Conservation (phyloP, 2,113 vertebrate species). For the Equus quagga region DNA sequence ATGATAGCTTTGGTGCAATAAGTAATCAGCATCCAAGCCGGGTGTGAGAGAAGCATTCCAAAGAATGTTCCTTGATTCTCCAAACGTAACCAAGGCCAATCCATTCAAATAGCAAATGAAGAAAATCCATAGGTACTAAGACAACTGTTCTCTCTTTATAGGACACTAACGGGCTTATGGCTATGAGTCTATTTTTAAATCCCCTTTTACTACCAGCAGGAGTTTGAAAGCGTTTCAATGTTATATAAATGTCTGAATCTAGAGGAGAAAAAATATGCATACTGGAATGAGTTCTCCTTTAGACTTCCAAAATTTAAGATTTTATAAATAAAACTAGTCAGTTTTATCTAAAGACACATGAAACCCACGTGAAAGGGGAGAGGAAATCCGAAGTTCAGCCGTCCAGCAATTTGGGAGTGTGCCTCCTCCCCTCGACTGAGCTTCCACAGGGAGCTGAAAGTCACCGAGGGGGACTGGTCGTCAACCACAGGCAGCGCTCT, state of each 20-base stretch:
- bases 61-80: slow-evolving; percentile 66
- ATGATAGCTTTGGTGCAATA: slow-evolving; percentile 59
- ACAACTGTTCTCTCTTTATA: slow-evolving; percentile 46
- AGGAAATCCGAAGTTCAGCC: slow-evolving; percentile 77
- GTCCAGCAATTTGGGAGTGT: slow-evolving; percentile 73
- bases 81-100: slow-evolving; percentile 62
- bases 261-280: slow-evolving; percentile 72
- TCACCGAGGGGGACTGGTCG: slow-evolving; percentile 78
- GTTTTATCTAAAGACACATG: slow-evolving; percentile 76
- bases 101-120: slow-evolving; percentile 51
- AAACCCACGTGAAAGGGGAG: slow-evolving; percentile 62
- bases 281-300: slow-evolving; percentile 78
- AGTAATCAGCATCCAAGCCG: slow-evolving; percentile 20
- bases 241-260: slow-evolving; percentile 71
- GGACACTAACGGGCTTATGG: slow-evolving; percentile 76
- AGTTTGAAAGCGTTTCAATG: slow-evolving; percentile 72
- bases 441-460: slow-evolving; percentile 66
- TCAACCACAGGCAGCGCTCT: slow-evolving; percentile 80
- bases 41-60: slow-evolving; percentile 60
- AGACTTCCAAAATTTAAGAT: slow-evolving; percentile 72
- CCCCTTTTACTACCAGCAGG: slow-evolving; percentile 81
- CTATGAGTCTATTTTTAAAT: slow-evolving; percentile 79
- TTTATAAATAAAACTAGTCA: slow-evolving; percentile 79
- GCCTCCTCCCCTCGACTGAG: slow-evolving; percentile 63
- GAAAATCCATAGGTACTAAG: slow-evolving; percentile 47